These are phyloP conservation scores for Pyrocoelia pectoralis DNA, from an alignment of 2,888 invertebrate species.

Conservation along the genomic window DNA sequence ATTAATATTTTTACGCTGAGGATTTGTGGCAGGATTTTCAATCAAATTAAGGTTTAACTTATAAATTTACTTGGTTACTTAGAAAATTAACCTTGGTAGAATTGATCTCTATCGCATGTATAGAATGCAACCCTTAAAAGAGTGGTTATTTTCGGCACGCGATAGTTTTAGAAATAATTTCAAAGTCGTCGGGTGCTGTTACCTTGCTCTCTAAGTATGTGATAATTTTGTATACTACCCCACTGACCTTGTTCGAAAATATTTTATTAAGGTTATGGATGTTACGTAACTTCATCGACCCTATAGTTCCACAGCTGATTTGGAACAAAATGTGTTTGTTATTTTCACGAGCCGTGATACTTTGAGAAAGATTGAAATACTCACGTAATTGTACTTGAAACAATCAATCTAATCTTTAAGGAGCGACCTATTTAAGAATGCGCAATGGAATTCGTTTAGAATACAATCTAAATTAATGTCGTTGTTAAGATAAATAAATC, in stretches of 20 bases:
- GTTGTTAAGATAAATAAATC: constrained; percentile 10
- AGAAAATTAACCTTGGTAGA: constrained; percentile 31
- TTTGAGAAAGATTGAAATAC: neutral
- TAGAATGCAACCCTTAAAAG: constrained; percentile 29
- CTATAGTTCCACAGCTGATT: too few relatives aligned
- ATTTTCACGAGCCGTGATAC: too few relatives aligned
- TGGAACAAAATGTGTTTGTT: too few relatives aligned
- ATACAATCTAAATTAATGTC: constrained; percentile 6
- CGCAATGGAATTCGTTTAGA: neutral
- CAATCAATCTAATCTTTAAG: neutral
- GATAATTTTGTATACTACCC: too few relatives aligned
- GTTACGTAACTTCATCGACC: too few relatives aligned
- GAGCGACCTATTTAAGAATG: neutral
- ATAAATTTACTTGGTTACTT: neutral
- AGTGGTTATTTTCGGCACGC: constrained; percentile 32
- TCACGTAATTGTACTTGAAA: neutral
- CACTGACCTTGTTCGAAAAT: neutral
- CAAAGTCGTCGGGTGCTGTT: constrained; percentile 13
- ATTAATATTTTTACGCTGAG: neutral
- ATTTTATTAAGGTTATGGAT: neutral
- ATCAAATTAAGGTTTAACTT: neutral
- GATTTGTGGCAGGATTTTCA: too few relatives aligned
- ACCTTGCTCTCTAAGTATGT: neutral
- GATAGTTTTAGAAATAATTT: constrained; percentile 25
- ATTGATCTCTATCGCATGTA: constrained; percentile 32